Conservation (phyloP, 2,888 invertebrate genomes). For the Branchellion lobata region DNA sequence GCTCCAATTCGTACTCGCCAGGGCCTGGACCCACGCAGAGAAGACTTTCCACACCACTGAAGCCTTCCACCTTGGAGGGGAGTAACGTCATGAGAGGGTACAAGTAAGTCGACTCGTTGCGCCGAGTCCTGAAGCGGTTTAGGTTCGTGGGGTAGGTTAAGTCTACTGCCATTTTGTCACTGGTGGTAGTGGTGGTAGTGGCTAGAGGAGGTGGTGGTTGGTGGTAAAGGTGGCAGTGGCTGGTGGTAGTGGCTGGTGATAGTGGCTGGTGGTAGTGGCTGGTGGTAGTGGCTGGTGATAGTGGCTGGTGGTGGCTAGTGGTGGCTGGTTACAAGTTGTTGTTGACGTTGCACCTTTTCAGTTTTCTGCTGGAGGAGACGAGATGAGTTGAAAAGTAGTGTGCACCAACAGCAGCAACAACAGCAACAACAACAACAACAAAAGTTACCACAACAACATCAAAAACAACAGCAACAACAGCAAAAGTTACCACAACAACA, state of each 20-base stretch:
- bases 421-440: no score
- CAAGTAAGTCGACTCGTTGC: not conserved
- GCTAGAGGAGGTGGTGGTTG: not conserved
- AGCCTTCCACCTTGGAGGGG: not conserved
- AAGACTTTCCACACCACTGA: not conserved
- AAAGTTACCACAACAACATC: no score
- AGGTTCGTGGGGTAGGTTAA: constrained; percentile 1
- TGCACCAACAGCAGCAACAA: no score
- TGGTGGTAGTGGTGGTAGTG: not conserved
- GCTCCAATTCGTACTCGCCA: not conserved
- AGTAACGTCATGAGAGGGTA: not conserved
- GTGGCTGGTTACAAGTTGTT: no score
- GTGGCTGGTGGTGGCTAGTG: no score
- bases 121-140: not conserved
- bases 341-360: no score
- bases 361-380: no score
- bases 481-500: not conserved
- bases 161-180: not conserved
- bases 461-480: no score
- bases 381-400: no score
- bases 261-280: not conserved
- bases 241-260: not conserved
- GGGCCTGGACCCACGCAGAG: constrained; percentile 7
- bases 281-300: not conserved
- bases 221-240: not conserved